A percentile compares a stretch with the other conserved stretches of the same genome.
phyloP scores from a whole-genome alignment of 2,113 vertebrate genomes.

The Capra hircus region DNA sequence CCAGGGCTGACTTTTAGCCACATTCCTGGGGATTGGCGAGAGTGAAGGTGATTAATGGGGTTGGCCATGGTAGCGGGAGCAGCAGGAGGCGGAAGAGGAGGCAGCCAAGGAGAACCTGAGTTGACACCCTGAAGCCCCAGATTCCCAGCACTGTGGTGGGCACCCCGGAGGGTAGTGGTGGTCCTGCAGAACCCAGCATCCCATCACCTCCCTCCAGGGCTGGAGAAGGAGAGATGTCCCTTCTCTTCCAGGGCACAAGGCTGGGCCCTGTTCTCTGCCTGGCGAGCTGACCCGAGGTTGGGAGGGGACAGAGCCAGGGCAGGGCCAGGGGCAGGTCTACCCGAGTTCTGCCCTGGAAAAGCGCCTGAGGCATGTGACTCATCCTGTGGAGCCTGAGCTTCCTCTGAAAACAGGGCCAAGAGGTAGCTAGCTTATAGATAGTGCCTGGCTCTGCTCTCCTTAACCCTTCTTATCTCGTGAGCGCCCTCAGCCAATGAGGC shows the following conservation, averaged over 20 bases:
- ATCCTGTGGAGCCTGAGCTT: background rate
- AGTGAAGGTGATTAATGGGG: background rate
- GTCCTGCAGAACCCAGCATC: background rate
- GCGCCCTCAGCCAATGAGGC: background rate
- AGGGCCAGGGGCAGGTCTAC: background rate
- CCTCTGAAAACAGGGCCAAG: background rate
- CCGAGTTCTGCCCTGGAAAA: background rate
- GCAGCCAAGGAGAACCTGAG: background rate
- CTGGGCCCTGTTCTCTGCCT: background rate
- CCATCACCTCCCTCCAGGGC: background rate
- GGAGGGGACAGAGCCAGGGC: background rate
- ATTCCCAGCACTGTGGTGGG: background rate
- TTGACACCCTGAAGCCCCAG: background rate
- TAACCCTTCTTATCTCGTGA: background rate
- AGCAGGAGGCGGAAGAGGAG: background rate
- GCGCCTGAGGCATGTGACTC: background rate
- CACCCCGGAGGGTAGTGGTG: accelerated
- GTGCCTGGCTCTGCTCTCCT: background rate
- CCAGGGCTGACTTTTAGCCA: background rate
- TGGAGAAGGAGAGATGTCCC: no score
- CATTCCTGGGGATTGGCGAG: background rate
- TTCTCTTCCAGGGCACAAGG: background rate
- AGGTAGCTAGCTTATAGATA: background rate
- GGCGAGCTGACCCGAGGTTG: background rate
- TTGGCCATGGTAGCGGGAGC: background rate